A percentile compares a stretch with the other conserved stretches of the same genome.
phyloP scores from a whole-genome alignment of 2,113 vertebrate species.

The Salvator merianae region DNA sequence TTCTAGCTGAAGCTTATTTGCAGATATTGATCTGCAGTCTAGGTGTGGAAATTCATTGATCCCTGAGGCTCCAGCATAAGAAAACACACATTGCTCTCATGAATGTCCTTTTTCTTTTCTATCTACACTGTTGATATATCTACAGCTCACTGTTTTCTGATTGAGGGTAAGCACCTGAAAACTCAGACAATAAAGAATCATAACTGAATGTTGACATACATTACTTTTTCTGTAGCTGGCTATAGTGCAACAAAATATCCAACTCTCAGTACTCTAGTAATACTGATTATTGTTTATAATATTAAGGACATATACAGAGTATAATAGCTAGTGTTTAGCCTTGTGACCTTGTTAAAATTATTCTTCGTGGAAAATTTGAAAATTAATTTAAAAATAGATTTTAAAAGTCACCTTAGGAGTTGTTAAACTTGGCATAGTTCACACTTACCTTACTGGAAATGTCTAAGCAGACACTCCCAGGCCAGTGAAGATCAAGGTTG shows the following conservation, averaged over 20 bases:
- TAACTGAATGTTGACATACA: neutral
- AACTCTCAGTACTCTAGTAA: neutral
- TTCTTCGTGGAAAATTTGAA: constrained; percentile 23
- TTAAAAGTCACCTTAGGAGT: constrained; percentile 8
- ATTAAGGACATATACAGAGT: constrained; percentile 11
- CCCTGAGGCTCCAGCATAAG: neutral
- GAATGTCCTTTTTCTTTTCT: neutral
- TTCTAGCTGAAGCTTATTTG: neutral
- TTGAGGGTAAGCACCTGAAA: neutral
- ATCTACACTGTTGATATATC: constrained; percentile 2
- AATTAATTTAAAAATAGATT: constrained; percentile 40
- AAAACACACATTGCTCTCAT: neutral
- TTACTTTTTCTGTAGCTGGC: neutral
- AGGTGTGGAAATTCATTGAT: neutral
- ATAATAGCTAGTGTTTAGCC: constrained; percentile 32
- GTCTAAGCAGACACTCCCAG: no score
- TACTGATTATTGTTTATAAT: constrained; percentile 10
- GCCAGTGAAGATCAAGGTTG: no score
- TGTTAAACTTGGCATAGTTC: no score
- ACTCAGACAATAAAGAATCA: neutral
- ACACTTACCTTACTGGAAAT: no score
- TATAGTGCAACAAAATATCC: neutral
- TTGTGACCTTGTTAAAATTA: constrained; percentile 29
- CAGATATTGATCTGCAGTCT: constrained; percentile 5
- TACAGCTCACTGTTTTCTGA: neutral